Evolutionary conservation across 2,888 invertebrate species (phyloP), one percentile per base, ranked within the genome.

Genomic region (Erpobdella octoculata): DNA sequence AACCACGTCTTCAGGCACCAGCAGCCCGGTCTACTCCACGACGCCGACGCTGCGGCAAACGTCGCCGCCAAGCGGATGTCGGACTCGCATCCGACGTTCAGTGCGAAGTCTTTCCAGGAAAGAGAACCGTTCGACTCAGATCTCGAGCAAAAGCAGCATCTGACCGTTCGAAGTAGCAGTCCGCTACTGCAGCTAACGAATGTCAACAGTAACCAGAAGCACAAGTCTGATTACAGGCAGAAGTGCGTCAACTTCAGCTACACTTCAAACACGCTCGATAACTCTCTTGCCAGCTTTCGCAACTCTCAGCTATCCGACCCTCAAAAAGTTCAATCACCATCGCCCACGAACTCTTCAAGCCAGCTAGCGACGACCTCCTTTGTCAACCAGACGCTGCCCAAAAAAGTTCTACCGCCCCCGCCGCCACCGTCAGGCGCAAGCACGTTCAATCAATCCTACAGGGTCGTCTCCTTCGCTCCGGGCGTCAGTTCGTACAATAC

Each of bases 371-470:
- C 12, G 12, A 41, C 12, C 46, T 41, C n/a, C 46, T 41, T 15
- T n/a, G 33, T 33, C 9, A 62, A 58, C 58, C 69, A 69, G 25
- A 33, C 69, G 31, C n/a, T 58, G 21, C 21, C 35, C 35, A 69
- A 69, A 58, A 69, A 69, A 3, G 69, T 69, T 33, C n/a, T 58
- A 18, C 58, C 67, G 18, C 67, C 36, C 12, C 69, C 69, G 35
- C 69, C 69, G 6, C 69, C 69, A 28, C 69, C 69, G 35, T 5
- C 62, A 33, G 6, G 31, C 33, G 28, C 62, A 1, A 33, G n/a
- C 35, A 28, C 62, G 62, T 62, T 53, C 53, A 53, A 53, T 9
- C 21, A 28, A 28, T n/a, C n/a, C n/a, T n/a, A n/a, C n/a, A n/a
- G n/a, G n/a, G n/a, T n/a, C n/a, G 53, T 53, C 21, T 21, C 53